These are phyloP conservation scores for Eupithecia pulchellata DNA, from an alignment of 2,888 invertebrate species.

Conservation along the genomic window DNA sequence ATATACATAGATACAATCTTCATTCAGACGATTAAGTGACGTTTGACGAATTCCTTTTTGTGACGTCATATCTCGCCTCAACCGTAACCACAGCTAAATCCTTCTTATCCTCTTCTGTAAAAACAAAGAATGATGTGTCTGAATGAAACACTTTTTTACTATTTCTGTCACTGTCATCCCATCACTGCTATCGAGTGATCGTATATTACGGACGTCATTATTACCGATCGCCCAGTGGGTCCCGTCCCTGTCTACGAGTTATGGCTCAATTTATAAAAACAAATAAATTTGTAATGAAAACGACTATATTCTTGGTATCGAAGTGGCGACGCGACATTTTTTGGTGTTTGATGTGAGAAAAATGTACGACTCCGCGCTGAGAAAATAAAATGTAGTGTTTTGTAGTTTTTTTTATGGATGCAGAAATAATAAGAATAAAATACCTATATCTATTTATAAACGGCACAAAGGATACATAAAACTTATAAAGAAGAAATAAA, in stretches of 20 bases:
- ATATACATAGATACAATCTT: too few species aligned
- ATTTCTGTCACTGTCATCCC: conserved; percentile 24
- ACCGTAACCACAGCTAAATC: neutral
- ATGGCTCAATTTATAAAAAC: conserved; percentile 70
- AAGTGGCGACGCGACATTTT: conserved; percentile 35
- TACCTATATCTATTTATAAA: too few species aligned
- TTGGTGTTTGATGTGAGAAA: neutral
- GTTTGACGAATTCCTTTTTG: neutral
- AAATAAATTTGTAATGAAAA: conserved; percentile 52
- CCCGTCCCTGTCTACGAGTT: conserved; percentile 63
- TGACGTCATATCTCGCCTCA: neutral
- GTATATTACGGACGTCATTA: conserved; percentile 68
- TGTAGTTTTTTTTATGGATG: too few species aligned
- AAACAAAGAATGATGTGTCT: conserved; percentile 5
- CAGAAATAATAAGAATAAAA: too few species aligned
- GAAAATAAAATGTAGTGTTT: neutral
- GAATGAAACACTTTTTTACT: conserved; percentile 32
- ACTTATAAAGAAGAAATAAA: too few species aligned
- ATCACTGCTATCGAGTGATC: conserved; percentile 59
- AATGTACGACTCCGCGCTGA: neutral
- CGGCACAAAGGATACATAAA: too few species aligned
- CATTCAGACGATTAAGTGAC: neutral
- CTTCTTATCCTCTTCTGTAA: neutral
- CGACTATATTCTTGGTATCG: conserved; percentile 37
- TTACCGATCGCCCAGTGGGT: conserved; percentile 63